These are phyloP conservation scores for Apostichopus leukothele DNA, from an alignment of 53 echinoderm and acorn worm species.

Conservation along the genomic window DNA sequence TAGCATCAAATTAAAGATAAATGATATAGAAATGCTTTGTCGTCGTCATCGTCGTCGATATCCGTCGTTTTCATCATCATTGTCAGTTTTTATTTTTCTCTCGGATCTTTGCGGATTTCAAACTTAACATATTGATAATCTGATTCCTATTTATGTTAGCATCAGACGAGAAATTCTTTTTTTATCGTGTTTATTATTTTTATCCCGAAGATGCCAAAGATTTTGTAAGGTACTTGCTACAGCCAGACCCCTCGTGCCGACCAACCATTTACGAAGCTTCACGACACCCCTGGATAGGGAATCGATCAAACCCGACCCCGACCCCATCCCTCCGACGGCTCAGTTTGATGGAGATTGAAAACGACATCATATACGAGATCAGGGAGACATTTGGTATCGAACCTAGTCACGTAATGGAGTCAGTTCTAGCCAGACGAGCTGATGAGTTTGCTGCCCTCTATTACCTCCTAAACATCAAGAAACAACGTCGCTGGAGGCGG, in stretches of 20 bases:
- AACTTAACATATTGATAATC: no score
- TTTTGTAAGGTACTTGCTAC: constrained; percentile 74
- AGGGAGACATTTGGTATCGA: constrained; percentile 77
- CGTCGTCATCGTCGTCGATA: no score
- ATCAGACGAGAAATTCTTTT: no score
- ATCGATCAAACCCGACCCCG: background rate
- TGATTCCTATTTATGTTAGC: no score
- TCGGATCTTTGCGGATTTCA: no score
- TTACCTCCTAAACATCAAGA: constrained; percentile 54
- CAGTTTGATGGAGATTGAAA: constrained; percentile 82
- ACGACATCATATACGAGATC: constrained; percentile 73
- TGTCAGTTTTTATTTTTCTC: no score
- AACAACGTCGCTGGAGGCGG: constrained; percentile 21
- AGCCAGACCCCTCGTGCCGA: constrained; percentile 76
- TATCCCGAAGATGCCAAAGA: constrained; percentile 48
- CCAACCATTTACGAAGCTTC: constrained; percentile 71
- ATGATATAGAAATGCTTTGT: no score
- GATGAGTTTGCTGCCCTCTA: constrained; percentile 93
- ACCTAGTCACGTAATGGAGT: constrained; percentile 73
- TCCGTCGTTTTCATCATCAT: no score
- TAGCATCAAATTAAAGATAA: no score
- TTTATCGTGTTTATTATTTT: background rate
- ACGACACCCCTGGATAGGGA: constrained; percentile 72
- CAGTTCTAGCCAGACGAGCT: constrained; percentile 71
- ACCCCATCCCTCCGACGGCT: constrained; percentile 50